Evolutionary conservation across 2,113 vertebrate genomes (phyloP).

Genomic region (Rhinogobius similis): DNA sequence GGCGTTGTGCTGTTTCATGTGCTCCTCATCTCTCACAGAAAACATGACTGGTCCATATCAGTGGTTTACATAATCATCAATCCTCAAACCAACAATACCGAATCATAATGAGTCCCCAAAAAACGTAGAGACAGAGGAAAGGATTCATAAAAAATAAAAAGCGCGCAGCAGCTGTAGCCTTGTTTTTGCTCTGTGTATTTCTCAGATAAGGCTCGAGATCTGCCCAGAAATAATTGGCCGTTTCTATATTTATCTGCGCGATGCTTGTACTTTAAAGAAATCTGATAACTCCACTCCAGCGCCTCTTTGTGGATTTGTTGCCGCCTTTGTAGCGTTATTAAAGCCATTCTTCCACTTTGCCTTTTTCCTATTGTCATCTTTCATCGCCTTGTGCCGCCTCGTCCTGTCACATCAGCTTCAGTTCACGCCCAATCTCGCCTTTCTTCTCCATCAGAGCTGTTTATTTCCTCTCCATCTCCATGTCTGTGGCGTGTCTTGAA

Average conservation of each 20-base stretch:
- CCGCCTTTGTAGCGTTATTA: slow-evolving; percentile 9
- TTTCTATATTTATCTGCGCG: slow-evolving; percentile 37
- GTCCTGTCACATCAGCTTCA: neutral
- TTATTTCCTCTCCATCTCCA: neutral
- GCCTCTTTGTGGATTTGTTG: neutral
- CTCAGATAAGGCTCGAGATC: slow-evolving; percentile 5
- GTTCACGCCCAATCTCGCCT: neutral
- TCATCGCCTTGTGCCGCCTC: neutral
- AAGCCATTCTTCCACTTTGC: slow-evolving; percentile 10
- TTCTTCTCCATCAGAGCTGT: neutral
- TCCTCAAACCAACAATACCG: neutral
- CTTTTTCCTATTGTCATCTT: slow-evolving; percentile 15
- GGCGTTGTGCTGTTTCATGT: neutral
- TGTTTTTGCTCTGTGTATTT: slow-evolving; percentile 7
- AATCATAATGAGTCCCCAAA: neutral
- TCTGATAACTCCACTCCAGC: slow-evolving; percentile 9
- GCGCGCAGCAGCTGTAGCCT: neutral
- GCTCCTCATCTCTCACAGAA: neutral
- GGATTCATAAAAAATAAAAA: neutral
- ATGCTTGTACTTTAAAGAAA: slow-evolving; percentile 13
- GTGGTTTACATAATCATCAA: neutral
- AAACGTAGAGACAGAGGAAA: neutral
- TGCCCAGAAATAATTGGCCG: slow-evolving; percentile 31
- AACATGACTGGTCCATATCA: neutral
- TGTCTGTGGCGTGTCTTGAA: slow-evolving; percentile 24